phyloP scores from a whole-genome alignment of 2,113 vertebrate species.

The Microcebus tavaratra region DNA sequence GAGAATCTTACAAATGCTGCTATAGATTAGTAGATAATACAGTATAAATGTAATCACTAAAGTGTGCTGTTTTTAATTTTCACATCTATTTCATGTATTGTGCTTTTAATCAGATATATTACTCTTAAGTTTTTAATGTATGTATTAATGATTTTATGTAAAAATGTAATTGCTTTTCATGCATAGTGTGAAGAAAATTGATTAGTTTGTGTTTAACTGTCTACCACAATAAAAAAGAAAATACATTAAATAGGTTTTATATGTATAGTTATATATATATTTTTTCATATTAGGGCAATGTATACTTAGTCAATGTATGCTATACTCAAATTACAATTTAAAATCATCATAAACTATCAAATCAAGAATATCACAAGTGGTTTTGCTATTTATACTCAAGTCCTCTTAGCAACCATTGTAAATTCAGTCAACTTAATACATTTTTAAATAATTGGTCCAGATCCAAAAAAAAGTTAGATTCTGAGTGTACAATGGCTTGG shows the following conservation, averaged over 20 bases:
- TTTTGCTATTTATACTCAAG: neutral
- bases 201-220: conserved; percentile 48
- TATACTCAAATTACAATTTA: neutral
- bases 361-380: neutral
- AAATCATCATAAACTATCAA: neutral
- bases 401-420: neutral
- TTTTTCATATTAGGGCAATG: neutral
- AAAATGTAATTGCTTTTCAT: conserved; percentile 74
- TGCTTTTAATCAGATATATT: conserved; percentile 79
- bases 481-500: neutral
- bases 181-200: conserved; percentile 74
- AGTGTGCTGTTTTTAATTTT: conserved; percentile 78
- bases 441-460: neutral
- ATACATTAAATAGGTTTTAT: neutral
- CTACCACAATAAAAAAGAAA: neutral
- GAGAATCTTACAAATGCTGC: conserved; percentile 81
- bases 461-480: neutral
- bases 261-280: neutral
- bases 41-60: conserved; percentile 84
- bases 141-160: conserved; percentile 82
- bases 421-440: neutral
- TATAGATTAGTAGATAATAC: conserved; percentile 84
- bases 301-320: neutral
- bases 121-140: conserved; percentile 80
- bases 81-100: conserved; percentile 73